Base-by-base conservation (phyloP, 2,888 invertebrate genomes). In the Mesodorylaimus sp. region DNA sequence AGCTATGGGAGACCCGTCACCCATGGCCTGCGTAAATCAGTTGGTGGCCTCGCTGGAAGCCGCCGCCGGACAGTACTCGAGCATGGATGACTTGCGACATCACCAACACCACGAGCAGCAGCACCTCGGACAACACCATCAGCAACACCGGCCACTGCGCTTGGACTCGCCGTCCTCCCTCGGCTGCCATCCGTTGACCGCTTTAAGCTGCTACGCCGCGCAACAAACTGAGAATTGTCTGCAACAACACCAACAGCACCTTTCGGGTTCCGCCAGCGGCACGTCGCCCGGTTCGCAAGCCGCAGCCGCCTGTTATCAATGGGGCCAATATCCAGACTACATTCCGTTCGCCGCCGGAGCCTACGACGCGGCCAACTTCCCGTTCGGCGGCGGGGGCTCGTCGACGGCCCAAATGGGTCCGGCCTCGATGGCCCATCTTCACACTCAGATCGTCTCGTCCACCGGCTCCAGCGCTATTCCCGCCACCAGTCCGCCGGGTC, bases 381-480 rank as follows among this genome's bases (percentile, higher is more conserved):
- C 44, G 58, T 60, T 62, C 76, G 61, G 38, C 78, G 77, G 57
- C 69, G 66, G 24, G 23, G 65, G 19, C 71, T 76, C 16, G 73
- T 77, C 45, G 52, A 55, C 29, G 50, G 32, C 29, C 10, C 23
- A 21, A 25, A 5, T n/a, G 21, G 16, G 13, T n/a, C 21, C 19
- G 19, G 16, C n/a, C 28, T 29, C 19, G 3, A 21, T 23, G 28
- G 45, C 21, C 50, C 26, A 21, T 29, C 39, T 26, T 24, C 25
- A 19, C 48, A 47, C 52, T 49, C 43, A 26, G 23, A 25, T 28
- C 38, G n/a, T n/a, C n/a, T n/a, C n/a, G n/a, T n/a, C n/a, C n/a
- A n/a, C 24, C 19, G 38, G 37, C 48, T 50, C 42, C 55, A 45
- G 53, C 32, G 16, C 47, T 27, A 45, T 37, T 28, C 43, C 32